A percentile compares a stretch with the other conserved stretches of the same genome.
Conservation (phyloP, 2,888 invertebrate species). For the Drosophila greeni region DNA sequence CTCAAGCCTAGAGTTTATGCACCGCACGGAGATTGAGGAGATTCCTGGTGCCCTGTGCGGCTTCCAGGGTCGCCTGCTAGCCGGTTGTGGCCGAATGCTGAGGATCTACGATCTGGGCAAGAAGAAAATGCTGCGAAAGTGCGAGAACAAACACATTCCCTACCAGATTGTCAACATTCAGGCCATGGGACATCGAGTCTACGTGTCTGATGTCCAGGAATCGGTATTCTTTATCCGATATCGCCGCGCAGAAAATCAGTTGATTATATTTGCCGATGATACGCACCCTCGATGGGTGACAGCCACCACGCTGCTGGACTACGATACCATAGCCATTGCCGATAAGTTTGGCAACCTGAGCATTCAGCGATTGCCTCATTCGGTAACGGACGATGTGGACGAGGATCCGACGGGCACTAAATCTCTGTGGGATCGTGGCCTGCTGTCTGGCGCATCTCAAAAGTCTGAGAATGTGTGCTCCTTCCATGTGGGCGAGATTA, state of each 20-base stretch:
- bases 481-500: conserved; percentile 97
- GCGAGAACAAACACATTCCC: conserved; percentile 98
- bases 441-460: conserved; percentile 97
- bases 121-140: conserved; percentile 96
- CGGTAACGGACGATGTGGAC: conserved; percentile 97
- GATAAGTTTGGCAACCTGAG: conserved; percentile 99
- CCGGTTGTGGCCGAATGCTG: conserved; percentile 94
- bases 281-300: conserved; percentile 98
- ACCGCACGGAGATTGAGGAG: conserved; percentile 95
- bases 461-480: conserved; percentile 95
- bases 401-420: conserved; percentile 99
- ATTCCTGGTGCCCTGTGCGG: conserved; percentile 92
- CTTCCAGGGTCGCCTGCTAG: conserved; percentile 93
- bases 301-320: conserved; percentile 93
- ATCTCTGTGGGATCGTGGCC: conserved; percentile 95
- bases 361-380: conserved; percentile 92
- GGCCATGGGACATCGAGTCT: conserved; percentile 95
- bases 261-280: conserved; percentile 99
- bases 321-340: conserved; percentile 96
- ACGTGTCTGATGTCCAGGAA: conserved; percentile 97
- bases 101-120: conserved; percentile 97
- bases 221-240: conserved; percentile 97
- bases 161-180: conserved; percentile 96
- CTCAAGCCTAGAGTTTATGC: conserved; percentile 92
- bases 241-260: conserved; percentile 95